Conservation (phyloP, 2,113 vertebrate species). For the Plecotus auritus region DNA sequence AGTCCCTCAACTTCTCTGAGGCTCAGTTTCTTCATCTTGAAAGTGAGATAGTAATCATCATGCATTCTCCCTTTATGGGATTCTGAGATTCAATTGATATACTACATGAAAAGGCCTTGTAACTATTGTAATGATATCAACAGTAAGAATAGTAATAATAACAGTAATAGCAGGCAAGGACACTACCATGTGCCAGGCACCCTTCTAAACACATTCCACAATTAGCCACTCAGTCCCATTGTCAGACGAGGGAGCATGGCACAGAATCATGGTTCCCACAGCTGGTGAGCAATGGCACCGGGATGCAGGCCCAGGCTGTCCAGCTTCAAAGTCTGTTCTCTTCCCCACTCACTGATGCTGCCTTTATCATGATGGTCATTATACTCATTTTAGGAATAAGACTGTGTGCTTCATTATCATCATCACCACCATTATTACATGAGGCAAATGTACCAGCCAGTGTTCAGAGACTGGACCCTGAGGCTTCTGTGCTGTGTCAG, state of each 20-base stretch:
- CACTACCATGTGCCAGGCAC: background rate
- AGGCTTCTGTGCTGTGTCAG: background rate
- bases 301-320: background rate
- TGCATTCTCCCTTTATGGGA: background rate
- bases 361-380: background rate
- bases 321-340: background rate
- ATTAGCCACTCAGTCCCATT: background rate
- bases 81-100: background rate
- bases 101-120: background rate
- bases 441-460: background rate
- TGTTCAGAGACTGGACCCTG: background rate
- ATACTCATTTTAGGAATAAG: background rate
- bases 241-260: background rate
- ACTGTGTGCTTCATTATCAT: background rate
- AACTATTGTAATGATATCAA: background rate
- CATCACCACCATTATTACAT: background rate
- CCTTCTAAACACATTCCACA: background rate
- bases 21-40: constrained; percentile 1
- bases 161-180: background rate
- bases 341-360: background rate
- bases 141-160: background rate
- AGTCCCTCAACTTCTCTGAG: background rate
- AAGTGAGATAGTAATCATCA: background rate
- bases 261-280: background rate
- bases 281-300: background rate